Base-by-base conservation (phyloP, 2,888 invertebrate species). In the Caenorhabditis sp. region DNA sequence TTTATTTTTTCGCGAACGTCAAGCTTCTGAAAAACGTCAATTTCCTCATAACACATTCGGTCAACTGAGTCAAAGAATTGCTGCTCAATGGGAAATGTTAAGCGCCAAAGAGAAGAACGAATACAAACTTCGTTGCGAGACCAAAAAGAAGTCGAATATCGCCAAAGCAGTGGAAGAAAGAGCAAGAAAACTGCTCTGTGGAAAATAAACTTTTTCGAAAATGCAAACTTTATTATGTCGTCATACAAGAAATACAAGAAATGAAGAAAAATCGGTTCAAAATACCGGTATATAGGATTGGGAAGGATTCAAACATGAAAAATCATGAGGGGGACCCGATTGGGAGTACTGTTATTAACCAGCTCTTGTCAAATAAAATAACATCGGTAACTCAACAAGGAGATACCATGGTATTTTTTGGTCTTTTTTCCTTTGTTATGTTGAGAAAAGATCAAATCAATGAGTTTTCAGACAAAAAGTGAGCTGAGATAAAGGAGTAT, bases 1-100 rank as follows among this genome's bases (percentile, higher is more conserved):
- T 17, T 23, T 73, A 8, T 73, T 73, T 21, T 73, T 73, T 53
- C 68, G 69, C 10, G 73, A 73, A 23, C 20, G 49, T 4, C 73
- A 73, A 26, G 8, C 12, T 0, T 17, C 20, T 36, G 73, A 73
- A 25, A 66, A 69, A 43, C 66, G 60, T 3, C 21, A 23, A 1
- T 36, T 56, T 2, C 73, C 73, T 4, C 27, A 57, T 20, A 57
- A 62, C 0, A 59, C 59, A 0, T 73, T 73, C 21, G 73, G 73
- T 5, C 66, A 73, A 26, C 58, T 73, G 8, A 69, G 69, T 0
- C 65, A 73, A 49, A 26, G 56, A 21, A 69, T 73, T n/a, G 73
- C 73, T 5, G 5, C 50, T 1, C 68, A 73, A 49, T 73, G 73
- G 73, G 73, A 73, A 20, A 0, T 12, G 23, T 43, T 73, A 38